Base-by-base conservation (phyloP, 1,140 invertebrate species). In the Pseudomyrmex flavicornis region DNA sequence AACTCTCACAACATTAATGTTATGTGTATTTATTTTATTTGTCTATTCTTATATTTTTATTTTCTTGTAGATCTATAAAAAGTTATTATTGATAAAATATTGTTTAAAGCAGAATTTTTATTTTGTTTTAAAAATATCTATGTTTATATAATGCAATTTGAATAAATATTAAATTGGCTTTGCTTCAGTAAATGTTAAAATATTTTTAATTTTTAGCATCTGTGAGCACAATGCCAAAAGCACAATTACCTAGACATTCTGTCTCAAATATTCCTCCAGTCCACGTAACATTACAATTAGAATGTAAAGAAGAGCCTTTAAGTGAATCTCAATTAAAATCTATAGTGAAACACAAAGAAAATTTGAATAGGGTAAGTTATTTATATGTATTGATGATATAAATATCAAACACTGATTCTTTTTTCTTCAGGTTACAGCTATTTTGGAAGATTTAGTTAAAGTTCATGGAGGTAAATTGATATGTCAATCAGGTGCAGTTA, bases 251-350 rank as follows among this genome's bases (percentile, higher is more conserved):
- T 61, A 90, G 90, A 8, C 91, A 91, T 2, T 92, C 93, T 2
- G 58, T 93, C 7, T 87, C 85, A 5, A 92, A 80, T 2, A 89
- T 75, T 74, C 88, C 91, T 46, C 91, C 93, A 44, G 8, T 83
- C 58, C 87, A 93, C 0, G 94, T 95, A 92, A 96, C 95, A 4
- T 90, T 97, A 20, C 96, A 96, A 84, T 92, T 97, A 87, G 96
- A 97, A 69, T 96, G 96, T 85, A 94, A 94, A 92, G 95, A 96
- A 66, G 96, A 97, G 61, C 96, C 96, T 61, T 91, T 97, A 0
- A 96, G 95, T 5, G 95, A 96, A 74, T 95, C 93, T 8, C 96
- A 97, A 89, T 89, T 95, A 82, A 91, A 65, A 92, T 94, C 48
- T 94, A 95, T 79, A 95, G 95, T 82, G 92, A 95, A 95, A 94